Evolutionary conservation across 2,113 vertebrate genomes (phyloP), one percentile per base, ranked within the genome.

Genomic region (Peucedramus taeniatus): DNA sequence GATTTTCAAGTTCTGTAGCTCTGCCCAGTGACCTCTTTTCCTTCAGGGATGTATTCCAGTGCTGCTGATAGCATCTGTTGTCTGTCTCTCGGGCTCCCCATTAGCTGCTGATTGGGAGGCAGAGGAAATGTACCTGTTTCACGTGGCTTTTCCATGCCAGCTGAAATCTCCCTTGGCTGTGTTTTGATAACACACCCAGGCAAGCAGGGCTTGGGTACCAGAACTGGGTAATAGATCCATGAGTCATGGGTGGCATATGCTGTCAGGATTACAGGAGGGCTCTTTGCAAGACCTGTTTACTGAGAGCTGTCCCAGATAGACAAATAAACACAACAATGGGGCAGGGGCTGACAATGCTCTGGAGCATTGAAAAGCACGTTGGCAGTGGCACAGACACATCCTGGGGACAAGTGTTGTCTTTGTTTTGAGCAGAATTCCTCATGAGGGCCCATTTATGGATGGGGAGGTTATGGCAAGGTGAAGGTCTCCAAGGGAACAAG

Each of bases 11-110:
- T 59, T 70, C 39, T 97, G 71, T 90, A 81, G 44, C 47, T 81
- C 86, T 96, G 85, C 83, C 83, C 88, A 71, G 89, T 96, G 95
- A 95, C 96, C 92, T 75, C 88, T 74, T 93, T 94, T 94, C 75
- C 54, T 63, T 54, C 17, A 70, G 54, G 86, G 68, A 21, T 76
- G 2, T 33, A 18, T 70, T 91, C 70, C 31, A n/a, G 59, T 66
- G 85, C 82, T 37, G 59, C 91, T 47, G 94, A 93, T 94, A 90
- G 85, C 79, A 94, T 96, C 96, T 96, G 85, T 37, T 86, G 60
- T 69, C 66, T 88, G 82, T 53, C 71, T 93, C 59, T 31, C 2
- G 2, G 78, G 49, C 59, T 92, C 83, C 56, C 76, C 69, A 76
- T 60, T 60, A 81, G 84, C 90, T 93, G 4, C 91, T 16, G 57